A percentile compares a stretch with the other conserved stretches of the same genome.
Conservation (phyloP, 1,140 invertebrate genomes). For the Notospermus geniculatus region DNA sequence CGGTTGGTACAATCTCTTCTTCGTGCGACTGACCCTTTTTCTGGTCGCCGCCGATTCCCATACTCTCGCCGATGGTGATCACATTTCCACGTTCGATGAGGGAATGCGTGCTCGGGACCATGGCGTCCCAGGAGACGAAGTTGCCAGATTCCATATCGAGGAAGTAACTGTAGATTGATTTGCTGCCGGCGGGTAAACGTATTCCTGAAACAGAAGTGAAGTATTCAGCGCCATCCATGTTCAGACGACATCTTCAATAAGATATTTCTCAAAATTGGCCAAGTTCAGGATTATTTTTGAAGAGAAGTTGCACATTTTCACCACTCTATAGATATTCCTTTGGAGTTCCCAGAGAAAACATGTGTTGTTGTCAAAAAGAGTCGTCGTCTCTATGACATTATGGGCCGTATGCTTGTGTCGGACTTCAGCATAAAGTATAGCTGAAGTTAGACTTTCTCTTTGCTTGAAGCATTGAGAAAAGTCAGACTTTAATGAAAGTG, state of each 20-base stretch:
- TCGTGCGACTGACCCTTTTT: slow-evolving; percentile 37
- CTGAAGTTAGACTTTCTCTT: no score
- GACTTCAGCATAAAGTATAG: no score
- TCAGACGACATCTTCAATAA: not conserved
- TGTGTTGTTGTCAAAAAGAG: not conserved
- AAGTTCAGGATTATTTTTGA: no score
- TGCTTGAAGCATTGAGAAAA: no score
- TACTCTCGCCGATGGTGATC: slow-evolving; percentile 50
- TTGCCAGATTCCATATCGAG: slow-evolving; percentile 52
- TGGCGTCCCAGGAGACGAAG: slow-evolving; percentile 52
- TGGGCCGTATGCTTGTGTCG: no score
- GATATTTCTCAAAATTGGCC: no score
- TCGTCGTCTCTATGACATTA: no score
- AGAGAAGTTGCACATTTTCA: no score
- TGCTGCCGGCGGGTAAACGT: slow-evolving; percentile 50
- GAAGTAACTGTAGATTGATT: slow-evolving; percentile 53
- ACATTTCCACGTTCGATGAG: slow-evolving; percentile 52
- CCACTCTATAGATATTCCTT: no score
- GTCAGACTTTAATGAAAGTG: no score
- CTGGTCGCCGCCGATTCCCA: slow-evolving; percentile 39
- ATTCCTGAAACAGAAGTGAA: slow-evolving; percentile 35
- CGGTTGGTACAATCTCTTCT: slow-evolving; percentile 48
- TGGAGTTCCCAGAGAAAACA: not conserved
- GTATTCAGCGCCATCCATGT: not conserved
- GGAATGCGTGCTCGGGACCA: slow-evolving; percentile 50